Evolutionary conservation across 2,797 vertebrate genomes (phyloP), one percentile per base, ranked within the genome.

Genomic region (Columba guinea): DNA sequence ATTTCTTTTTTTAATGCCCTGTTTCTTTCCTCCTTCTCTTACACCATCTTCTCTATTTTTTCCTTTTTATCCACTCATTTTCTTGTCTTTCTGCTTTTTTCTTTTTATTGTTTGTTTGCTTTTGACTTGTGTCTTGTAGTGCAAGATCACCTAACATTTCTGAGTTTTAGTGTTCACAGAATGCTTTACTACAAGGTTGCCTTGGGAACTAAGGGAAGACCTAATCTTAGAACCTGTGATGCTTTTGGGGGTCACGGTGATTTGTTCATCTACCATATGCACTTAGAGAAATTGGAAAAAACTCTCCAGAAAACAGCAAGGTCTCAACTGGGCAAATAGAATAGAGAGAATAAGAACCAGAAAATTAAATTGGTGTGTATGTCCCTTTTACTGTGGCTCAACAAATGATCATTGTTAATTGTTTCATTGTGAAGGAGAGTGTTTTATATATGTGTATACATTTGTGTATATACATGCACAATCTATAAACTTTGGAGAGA

Each of bases 161-260:
- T 80, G 53, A 63, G 30, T 71, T 34, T 59, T 70, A 84, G 23
- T 35, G 48, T 44, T 93, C 37, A 37, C 0, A 0, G 85, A 67
- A 35, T 60, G 55, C n/a, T 84, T 34, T 87, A 32, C 53, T 69
- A 26, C 49, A 83, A 69, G 56, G 39, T 63, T 86, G 51, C 52
- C 59, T 88, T 92, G 73, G 65, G 76, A 76, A 32, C 73, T 59
- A 84, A 94, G 37, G 34, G 39, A 64, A 75, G 15, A 52, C 59
- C 41, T 81, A 81, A 85, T 92, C 94, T 94, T 91, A 89, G 83
- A 89, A 64, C 21, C 18, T 58, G 44, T 26, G 15, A 21, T 92
- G 86, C 14, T 86, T 82, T 28, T 3, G 48, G 32, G 46, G 39
- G 84, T 68, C 78, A 1, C 83, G 68, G 68, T 56, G 67, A 68